phyloP scores from a whole-genome alignment of 2,113 vertebrate species.

The Camelus dromedarius region DNA sequence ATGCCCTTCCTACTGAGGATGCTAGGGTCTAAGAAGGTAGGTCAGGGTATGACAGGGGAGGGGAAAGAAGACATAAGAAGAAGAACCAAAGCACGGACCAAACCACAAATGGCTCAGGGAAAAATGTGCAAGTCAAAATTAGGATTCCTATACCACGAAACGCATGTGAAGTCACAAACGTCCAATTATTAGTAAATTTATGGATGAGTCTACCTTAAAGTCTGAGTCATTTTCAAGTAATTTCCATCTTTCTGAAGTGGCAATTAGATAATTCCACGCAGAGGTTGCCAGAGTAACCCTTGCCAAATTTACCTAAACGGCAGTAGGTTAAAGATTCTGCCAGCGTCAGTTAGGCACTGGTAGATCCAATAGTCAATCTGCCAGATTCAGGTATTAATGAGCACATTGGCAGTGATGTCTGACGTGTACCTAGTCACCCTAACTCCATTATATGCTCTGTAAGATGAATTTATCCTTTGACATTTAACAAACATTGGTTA shows the following conservation, averaged over 20 bases:
- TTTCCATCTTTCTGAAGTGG: not conserved
- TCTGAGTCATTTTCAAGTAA: not conserved
- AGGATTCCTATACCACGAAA: not conserved
- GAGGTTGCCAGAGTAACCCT: not conserved
- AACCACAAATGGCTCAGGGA: not conserved
- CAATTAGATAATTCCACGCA: not conserved
- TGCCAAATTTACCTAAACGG: not conserved
- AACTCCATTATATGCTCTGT: not conserved
- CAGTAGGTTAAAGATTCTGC: not conserved
- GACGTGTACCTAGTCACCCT: not conserved
- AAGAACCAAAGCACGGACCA: not conserved
- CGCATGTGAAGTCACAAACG: not conserved
- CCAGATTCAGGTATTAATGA: not conserved
- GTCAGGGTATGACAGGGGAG: not conserved
- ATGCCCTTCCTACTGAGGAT: not conserved
- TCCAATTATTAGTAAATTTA: not conserved
- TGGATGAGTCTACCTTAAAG: not conserved
- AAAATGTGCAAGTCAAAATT: slow-evolving; percentile 17
- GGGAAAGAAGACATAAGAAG: not conserved
- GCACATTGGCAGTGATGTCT: not conserved
- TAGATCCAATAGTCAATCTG: not conserved
- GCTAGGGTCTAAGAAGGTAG: not conserved
- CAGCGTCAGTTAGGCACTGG: not conserved
- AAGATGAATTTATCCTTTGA: not conserved
- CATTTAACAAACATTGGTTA: slow-evolving; percentile 39